Evolutionary conservation across 2,113 vertebrate species (phyloP), one percentile per base, ranked within the genome.

Genomic region (Cephalopterus ornatus): DNA sequence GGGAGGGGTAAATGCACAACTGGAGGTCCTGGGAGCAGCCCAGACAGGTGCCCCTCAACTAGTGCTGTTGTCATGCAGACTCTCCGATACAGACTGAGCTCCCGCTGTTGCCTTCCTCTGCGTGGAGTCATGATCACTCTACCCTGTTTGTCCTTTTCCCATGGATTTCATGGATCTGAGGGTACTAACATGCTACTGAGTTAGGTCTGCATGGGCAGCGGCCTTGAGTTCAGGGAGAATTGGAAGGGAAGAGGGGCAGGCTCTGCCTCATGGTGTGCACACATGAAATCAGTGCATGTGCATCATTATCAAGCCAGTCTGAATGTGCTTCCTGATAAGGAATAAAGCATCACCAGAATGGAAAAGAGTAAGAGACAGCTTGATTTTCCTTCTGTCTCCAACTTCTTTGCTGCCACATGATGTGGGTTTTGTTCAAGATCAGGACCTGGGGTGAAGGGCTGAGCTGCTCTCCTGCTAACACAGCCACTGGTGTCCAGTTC

Each of bases 31-130:
- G 32, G 41, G 75, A 91, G 59, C 79, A 81, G 59, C 53, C 47
- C 32, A 7, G 53, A 61, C 9, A 27, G 39, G 53, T 15, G 13
- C 8, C 41, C 12, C 19, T 83, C 52, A 47, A 59, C 42, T 2
- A 1, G 6, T 47, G 62, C 56, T 0, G 0, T 46, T 66, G 33
- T 56, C 1, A 1, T 42, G 33, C 58, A 77, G 62, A 10, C 20
- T 73, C 15, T 73, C 12, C 0, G 32, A 20, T 27, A 10, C 0
- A 6, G 55, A 65, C 24, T 81, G 55, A 88, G 23, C 21, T 90
- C 27, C 59, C 0, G 2, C 33, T 59, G 2, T 18, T 5, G 1
- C n/a, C 52, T 86, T 82, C 37, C 56, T 37, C n/a, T 58, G 15
- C 23, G 46, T 3, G 5, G 27, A 56, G 27, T 19, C 30, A 12